Conservation (phyloP, 2,888 invertebrate genomes). For the Heliconius ethilla region DNA sequence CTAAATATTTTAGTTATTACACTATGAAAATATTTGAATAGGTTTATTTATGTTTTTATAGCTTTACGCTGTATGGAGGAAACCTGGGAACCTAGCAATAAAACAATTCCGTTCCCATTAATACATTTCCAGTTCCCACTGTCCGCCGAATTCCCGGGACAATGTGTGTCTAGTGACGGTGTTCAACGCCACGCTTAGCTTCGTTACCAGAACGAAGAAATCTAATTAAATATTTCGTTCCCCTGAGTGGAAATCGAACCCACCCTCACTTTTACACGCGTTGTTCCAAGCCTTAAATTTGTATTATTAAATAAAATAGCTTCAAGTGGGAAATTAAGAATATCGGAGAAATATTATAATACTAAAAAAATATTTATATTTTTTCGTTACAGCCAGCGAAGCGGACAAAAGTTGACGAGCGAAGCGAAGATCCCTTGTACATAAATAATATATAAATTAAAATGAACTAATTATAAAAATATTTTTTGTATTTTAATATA, state of each 20-base stretch:
- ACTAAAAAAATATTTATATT: neutral
- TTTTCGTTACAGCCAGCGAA: neutral
- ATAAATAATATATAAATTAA: neutral
- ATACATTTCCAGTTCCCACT: neutral
- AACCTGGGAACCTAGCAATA: too few species aligned
- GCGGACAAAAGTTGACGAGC: neutral
- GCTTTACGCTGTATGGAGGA: too few species aligned
- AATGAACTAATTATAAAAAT: too few species aligned
- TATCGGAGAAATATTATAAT: too few species aligned
- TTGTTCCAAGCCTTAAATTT: too few species aligned
- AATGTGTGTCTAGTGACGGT: neutral
- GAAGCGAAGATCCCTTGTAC: neutral
- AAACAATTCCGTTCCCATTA: neutral
- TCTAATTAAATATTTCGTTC: neutral
- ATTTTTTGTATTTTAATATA: too few species aligned
- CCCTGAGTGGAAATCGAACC: neutral
- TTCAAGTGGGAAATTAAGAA: too few species aligned
- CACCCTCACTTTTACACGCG: neutral
- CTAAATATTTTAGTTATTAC: neutral
- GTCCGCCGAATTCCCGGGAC: neutral
- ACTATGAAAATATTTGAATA: neutral
- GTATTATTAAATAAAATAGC: too few species aligned
- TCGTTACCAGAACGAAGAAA: neutral
- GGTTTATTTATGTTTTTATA: neutral
- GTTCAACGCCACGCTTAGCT: neutral